phyloP scores from a whole-genome alignment of 1,140 invertebrate genomes.

The Antheraea mylitta region DNA sequence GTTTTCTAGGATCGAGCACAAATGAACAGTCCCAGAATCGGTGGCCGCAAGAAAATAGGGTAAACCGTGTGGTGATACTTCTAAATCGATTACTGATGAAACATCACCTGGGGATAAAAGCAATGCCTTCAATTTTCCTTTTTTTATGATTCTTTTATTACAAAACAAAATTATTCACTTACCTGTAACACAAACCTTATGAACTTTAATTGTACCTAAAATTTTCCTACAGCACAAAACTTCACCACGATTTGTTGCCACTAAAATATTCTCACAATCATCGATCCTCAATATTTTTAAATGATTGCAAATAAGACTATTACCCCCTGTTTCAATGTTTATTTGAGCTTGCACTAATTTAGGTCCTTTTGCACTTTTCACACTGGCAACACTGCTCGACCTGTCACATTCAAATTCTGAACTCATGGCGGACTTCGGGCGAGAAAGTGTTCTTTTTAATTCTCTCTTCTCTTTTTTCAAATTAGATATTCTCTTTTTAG shows the following conservation, averaged over 20 bases:
- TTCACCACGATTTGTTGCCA: conserved; percentile 57
- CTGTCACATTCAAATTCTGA: conserved; percentile 39
- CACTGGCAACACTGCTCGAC: conserved; percentile 51
- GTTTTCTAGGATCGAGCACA: conserved; percentile 49
- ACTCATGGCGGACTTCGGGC: conserved; percentile 34
- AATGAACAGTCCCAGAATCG: conserved; percentile 50
- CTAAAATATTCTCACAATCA: conserved; percentile 45
- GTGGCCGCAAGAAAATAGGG: conserved; percentile 58
- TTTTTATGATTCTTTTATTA: background rate
- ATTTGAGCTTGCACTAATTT: conserved; percentile 31
- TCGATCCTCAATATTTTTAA: conserved; percentile 53
- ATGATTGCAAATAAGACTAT: conserved; percentile 42
- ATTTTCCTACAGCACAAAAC: conserved; percentile 47
- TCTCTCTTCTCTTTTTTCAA: conserved; percentile 43
- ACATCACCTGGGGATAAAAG: conserved; percentile 34
- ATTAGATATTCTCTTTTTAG: conserved; percentile 47
- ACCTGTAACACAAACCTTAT: conserved; percentile 47
- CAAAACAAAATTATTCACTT: conserved; percentile 26
- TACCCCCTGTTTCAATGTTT: conserved; percentile 37
- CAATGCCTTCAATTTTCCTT: background rate
- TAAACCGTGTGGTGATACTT: conserved; percentile 37
- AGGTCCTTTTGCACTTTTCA: conserved; percentile 21
- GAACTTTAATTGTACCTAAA: conserved; percentile 41
- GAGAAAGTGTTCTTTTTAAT: conserved; percentile 22
- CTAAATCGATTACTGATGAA: conserved; percentile 44